Evolutionary conservation across 2,113 vertebrate genomes (phyloP).

Genomic region (Hiodon tergisus): DNA sequence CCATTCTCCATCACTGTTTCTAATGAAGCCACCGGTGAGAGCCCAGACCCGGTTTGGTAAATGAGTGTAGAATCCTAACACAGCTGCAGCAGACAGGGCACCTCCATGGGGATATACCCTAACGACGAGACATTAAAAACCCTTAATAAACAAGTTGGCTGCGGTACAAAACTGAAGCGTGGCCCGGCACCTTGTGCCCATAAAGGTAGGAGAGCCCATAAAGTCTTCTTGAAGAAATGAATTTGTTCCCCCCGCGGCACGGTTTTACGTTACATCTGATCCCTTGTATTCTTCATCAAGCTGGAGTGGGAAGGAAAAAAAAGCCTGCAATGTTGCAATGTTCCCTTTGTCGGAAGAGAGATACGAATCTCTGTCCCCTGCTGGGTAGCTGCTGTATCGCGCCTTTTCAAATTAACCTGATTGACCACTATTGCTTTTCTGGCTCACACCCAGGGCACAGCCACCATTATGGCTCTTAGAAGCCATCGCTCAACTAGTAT

Average conservation of each 20-base stretch:
- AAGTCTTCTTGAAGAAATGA: neutral
- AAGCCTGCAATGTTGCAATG: too few species aligned
- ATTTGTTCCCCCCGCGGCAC: neutral
- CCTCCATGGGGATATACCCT: neutral
- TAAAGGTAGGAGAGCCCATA: neutral
- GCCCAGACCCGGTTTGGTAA: neutral
- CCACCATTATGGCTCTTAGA: conserved; percentile 44
- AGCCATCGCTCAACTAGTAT: conserved; percentile 46
- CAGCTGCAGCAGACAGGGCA: neutral
- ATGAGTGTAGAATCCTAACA: neutral
- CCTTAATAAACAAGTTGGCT: neutral
- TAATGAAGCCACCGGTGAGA: neutral
- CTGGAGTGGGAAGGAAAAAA: neutral
- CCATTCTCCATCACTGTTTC: too few species aligned
- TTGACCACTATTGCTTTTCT: conserved; percentile 40
- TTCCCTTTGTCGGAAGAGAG: neutral
- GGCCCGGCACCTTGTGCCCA: neutral
- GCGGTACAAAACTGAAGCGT: neutral
- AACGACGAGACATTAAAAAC: neutral
- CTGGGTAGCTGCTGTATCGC: neutral
- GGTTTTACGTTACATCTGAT: neutral
- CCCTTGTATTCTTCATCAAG: conserved; percentile 5
- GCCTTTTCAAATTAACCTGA: conserved; percentile 50
- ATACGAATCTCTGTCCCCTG: neutral
- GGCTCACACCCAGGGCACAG: conserved; percentile 3